Evolutionary conservation across 2,888 invertebrate species (phyloP).

Genomic region (Cantharis lateralis): DNA sequence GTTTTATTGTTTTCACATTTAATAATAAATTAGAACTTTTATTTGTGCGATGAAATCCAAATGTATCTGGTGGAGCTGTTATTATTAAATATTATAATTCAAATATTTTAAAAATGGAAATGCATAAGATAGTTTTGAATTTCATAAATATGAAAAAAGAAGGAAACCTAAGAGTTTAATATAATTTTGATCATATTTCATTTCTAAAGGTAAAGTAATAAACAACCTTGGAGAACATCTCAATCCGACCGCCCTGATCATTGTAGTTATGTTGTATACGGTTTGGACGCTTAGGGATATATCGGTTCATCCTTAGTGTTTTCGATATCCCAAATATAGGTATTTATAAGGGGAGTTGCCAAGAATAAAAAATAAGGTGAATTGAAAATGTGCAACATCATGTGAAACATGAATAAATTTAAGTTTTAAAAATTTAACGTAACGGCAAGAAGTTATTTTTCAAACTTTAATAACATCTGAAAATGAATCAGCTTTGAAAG

Average conservation of each 20-base stretch:
- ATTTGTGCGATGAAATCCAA: background rate
- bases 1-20: background rate
- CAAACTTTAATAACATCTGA: background rate
- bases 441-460: background rate
- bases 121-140: background rate
- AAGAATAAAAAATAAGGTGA: conserved; percentile 18
- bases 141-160: background rate
- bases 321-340: conserved; percentile 12
- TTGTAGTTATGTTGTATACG: conserved; percentile 27
- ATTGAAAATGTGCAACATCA: background rate
- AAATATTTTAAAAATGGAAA: no score
- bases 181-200: conserved; percentile 26
- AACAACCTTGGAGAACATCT: conserved; percentile 26
- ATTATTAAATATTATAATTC: no score
- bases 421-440: background rate
- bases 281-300: conserved; percentile 21
- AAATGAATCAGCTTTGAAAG: background rate
- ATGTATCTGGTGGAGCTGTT: no score
- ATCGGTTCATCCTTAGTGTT: conserved; percentile 25
- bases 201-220: conserved; percentile 24
- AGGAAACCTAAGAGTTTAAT: conserved; percentile 7
- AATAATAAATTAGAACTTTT: background rate
- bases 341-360: conserved; percentile 16
- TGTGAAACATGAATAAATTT: background rate
- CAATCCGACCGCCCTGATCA: conserved; percentile 25